Evolutionary conservation across 1,140 invertebrate genomes (phyloP), one percentile per base, ranked within the genome.

Genomic region (Neoseiulus cucumeris): DNA sequence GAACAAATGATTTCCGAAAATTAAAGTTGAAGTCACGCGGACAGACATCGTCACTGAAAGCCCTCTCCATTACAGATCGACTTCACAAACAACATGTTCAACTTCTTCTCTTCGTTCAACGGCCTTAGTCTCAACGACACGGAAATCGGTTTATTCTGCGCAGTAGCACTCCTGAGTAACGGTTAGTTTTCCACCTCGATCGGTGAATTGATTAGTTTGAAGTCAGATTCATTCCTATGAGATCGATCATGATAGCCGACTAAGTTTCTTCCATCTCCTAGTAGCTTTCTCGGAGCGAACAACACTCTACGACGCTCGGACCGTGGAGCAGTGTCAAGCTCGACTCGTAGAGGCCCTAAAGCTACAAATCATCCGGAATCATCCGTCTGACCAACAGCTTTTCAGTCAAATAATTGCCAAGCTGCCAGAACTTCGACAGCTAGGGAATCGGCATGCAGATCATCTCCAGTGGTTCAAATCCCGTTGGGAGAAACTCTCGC

Each of bases 381-480:
- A 80, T 69, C 74, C 74, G 5, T 76, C 74, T 18, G 79, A 81
- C 64, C 74, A 81, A 65, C 81, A 83, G 68, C 78, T 86, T 42
- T 82, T 85, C 74, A 80, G 83, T 44, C 81, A 80, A 67, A 78
- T 89, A 65, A 77, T 86, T 67, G 79, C 81, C 64, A 85, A 87
- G 75, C 79, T 91, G 70, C 75, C 83, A 5, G 89, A 94, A 74
- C 78, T 94, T 64, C 79, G 85, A 51, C 81, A 82, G 33, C 80
- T 96, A n/a, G 89, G 91, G 1, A 80, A 80, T 18, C 85, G 86
- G 70, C 91, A 95, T 76, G 81, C 84, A 68, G 83, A 86, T 70
- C 85, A 91, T 69, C 79, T 96, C 68, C 83, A 87, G 71, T 96
- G 91, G 89, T 92, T 90, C 75, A 82, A 90, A 68, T 77, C 82